These are phyloP conservation scores for Tinea trinotella DNA, from an alignment of 2,888 invertebrate species.

Conservation along the genomic window DNA sequence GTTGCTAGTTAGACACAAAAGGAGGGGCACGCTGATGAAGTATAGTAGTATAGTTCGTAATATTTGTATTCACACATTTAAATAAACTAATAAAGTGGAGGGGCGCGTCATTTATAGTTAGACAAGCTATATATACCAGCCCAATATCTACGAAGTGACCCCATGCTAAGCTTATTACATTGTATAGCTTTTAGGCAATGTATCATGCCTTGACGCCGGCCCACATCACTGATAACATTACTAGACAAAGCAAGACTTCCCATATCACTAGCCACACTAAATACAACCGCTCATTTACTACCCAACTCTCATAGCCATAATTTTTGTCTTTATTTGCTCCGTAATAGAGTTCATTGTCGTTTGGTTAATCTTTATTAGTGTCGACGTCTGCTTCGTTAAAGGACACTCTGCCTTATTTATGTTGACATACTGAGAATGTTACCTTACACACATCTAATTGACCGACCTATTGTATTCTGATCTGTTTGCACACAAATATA, in stretches of 20 bases:
- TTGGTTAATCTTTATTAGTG: slow-evolving; percentile 26
- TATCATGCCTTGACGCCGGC: slow-evolving; percentile 61
- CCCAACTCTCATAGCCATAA: slow-evolving; percentile 28
- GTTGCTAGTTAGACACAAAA: too few species aligned
- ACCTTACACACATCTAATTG: slow-evolving; percentile 52
- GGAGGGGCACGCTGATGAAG: too few species aligned
- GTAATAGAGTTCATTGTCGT: not conserved
- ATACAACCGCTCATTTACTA: slow-evolving; percentile 64
- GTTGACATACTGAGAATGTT: slow-evolving; percentile 67
- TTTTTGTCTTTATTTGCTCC: not conserved
- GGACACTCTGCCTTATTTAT: slow-evolving; percentile 71
- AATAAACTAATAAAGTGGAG: too few species aligned
- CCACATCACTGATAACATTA: slow-evolving; percentile 65
- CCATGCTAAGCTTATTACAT: too few species aligned
- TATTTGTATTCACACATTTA: too few species aligned
- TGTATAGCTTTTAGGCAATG: slow-evolving; percentile 35
- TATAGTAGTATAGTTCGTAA: too few species aligned
- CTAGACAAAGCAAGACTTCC: slow-evolving; percentile 71
- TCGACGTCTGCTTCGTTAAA: slow-evolving; percentile 69
- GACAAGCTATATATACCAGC: too few species aligned
- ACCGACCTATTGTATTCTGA: not conserved
- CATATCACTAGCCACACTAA: slow-evolving; percentile 67
- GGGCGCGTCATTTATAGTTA: too few species aligned
- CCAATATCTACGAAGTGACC: too few species aligned
- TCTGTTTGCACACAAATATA: not conserved